Evolutionary conservation across 1,140 invertebrate species (phyloP).

Genomic region (Lysiphlebus fabarum): DNA sequence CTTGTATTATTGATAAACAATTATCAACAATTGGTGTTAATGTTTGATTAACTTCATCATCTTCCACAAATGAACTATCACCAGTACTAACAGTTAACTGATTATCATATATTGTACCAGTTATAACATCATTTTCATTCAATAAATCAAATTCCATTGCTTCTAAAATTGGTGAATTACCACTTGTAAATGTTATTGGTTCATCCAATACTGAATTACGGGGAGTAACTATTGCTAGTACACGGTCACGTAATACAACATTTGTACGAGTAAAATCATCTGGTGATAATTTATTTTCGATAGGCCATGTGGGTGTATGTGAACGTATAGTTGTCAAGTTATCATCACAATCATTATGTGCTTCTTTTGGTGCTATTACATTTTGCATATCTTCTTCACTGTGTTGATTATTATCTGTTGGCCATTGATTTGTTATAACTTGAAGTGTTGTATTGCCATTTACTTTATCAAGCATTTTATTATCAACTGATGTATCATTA

Average conservation of each 20-base stretch:
- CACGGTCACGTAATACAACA: conserved; percentile 18
- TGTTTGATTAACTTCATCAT: not conserved
- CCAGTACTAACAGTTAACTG: conserved; percentile 14
- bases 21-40: not conserved
- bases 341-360: no score
- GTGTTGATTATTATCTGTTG: no score
- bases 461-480: no score
- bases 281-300: not conserved
- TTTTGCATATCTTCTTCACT: no score
- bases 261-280: conserved; percentile 11
- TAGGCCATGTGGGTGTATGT: not conserved
- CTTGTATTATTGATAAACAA: not conserved
- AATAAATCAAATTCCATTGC: conserved; percentile 13
- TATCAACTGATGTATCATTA: no score
- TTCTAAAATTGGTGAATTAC: conserved; percentile 12
- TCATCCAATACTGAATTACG: conserved; percentile 20
- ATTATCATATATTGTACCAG: conserved; percentile 15
- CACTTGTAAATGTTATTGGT: conserved; percentile 12
- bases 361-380: no score
- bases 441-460: no score
- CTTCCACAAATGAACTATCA: conserved; percentile 2
- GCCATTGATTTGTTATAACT: no score
- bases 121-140: conserved; percentile 16
- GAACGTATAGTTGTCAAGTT: no score
- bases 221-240: conserved; percentile 5